Evolutionary conservation across 1,140 invertebrate species (phyloP).

Genomic region (Drosophila nasuta): DNA sequence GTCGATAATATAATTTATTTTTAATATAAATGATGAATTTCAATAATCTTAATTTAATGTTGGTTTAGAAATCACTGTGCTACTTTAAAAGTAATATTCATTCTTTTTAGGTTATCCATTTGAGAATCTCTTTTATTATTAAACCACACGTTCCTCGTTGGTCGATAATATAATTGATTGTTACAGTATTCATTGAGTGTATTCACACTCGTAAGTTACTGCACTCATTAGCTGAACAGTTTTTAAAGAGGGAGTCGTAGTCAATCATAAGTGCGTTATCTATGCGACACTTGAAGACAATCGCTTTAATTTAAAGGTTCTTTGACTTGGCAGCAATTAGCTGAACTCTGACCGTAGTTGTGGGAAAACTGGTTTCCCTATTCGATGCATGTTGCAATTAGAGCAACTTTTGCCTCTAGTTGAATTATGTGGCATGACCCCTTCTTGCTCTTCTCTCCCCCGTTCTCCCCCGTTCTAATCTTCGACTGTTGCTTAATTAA

Average conservation of each 20-base stretch:
- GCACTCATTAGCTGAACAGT: slow-evolving; percentile 16
- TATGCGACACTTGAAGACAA: slow-evolving; percentile 21
- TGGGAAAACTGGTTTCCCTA: slow-evolving; percentile 6
- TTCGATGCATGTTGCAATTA: slow-evolving; percentile 48
- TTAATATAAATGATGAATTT: no score
- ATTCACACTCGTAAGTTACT: slow-evolving; percentile 8
- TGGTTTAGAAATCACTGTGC: neutral
- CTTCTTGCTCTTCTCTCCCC: neutral
- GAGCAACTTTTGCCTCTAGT: slow-evolving; percentile 33
- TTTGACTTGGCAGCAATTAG: slow-evolving; percentile 69
- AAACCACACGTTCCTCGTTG: neutral
- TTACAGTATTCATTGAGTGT: neutral
- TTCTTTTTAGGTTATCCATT: neutral
- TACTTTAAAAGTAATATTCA: neutral
- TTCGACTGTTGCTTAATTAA: slow-evolving; percentile 62
- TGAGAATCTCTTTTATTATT: no score
- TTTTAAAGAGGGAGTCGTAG: neutral
- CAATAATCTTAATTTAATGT: neutral
- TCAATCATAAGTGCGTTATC: slow-evolving; percentile 25
- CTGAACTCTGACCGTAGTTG: slow-evolving; percentile 64
- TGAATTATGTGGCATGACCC: slow-evolving; percentile 45
- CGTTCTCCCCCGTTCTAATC: neutral
- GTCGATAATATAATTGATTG: neutral
- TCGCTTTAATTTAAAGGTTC: slow-evolving; percentile 71
- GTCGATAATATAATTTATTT: no score